Evolutionary conservation across 2,888 invertebrate species (phyloP).

Genomic region (Coremacera marginata): DNA sequence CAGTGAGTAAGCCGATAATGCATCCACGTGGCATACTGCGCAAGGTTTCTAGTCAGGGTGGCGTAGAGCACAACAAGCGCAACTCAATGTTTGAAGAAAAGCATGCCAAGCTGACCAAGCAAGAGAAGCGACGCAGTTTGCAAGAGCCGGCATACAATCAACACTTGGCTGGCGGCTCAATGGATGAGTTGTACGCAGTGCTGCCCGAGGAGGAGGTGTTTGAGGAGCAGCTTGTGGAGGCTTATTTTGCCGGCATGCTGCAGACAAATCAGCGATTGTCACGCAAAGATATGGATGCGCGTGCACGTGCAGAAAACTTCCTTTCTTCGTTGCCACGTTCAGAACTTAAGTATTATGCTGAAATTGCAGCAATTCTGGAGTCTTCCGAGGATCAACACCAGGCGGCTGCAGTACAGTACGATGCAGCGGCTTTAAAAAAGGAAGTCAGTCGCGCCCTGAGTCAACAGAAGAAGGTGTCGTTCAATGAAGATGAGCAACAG

Average conservation of each 20-base stretch:
- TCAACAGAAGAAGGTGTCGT: slow-evolving; percentile 69
- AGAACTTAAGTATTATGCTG: slow-evolving; percentile 69
- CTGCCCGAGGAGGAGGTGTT: slow-evolving; percentile 61
- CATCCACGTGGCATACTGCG: slow-evolving; percentile 70
- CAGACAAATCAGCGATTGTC: slow-evolving; percentile 60
- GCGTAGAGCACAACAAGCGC: slow-evolving; percentile 72
- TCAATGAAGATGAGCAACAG: slow-evolving; percentile 58
- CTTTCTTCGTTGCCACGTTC: slow-evolving; percentile 67
- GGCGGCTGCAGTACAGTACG: slow-evolving; percentile 58
- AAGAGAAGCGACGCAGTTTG: slow-evolving; percentile 79
- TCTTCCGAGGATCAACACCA: slow-evolving; percentile 59
- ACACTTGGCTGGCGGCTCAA: slow-evolving; percentile 52
- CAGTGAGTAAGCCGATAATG: slow-evolving; percentile 71
- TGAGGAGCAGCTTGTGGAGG: slow-evolving; percentile 58
- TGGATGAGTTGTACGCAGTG: slow-evolving; percentile 59
- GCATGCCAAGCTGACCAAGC: slow-evolving; percentile 69
- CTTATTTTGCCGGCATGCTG: slow-evolving; percentile 48
- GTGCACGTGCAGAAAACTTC: slow-evolving; percentile 67
- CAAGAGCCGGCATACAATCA: slow-evolving; percentile 78
- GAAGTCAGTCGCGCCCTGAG: slow-evolving; percentile 69
- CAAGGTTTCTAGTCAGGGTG: slow-evolving; percentile 61
- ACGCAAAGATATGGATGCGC: slow-evolving; percentile 67
- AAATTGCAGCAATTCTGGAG: slow-evolving; percentile 68
- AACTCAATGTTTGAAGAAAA: slow-evolving; percentile 84
- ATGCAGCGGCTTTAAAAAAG: slow-evolving; percentile 68